Base-by-base conservation (phyloP, 1,140 invertebrate species). In the Gryon sp. region DNA sequence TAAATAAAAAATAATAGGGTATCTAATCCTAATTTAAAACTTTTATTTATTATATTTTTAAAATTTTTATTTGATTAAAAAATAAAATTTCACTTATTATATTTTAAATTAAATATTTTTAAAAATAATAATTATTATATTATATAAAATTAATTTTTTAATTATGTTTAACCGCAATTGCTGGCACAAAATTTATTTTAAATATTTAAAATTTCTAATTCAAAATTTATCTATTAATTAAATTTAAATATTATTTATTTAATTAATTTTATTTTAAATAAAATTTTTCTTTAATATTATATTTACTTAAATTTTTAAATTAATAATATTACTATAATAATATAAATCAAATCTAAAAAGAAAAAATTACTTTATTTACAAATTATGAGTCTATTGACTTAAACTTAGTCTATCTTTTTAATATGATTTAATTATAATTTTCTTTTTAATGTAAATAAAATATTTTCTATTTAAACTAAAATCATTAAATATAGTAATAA, bases 11-110 rank as follows among this genome's bases (percentile, higher is more conserved):
- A 90, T 91, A 91, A 90, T 90, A 89, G 90, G 89, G 91, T 92
- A 92, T 92, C 90, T 92, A 92, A 92, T 92, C 90, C 91, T 90
- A 90, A 87, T 91, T 87, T 90, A 59, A 79, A 81, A 87, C 85
- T 79, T 79, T 84, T 80, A 38, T n/a, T n/a, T n/a, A n/a, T n/a
- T 82, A 63, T 75, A 84, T 78, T 70, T 57, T 55, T 75, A 70
- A 68, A 63, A 76, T 60, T 72, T 70, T 62, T 59, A 70, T 36
- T 50, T 63, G 20, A 59, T 9, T 55, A 50, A 69, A 62, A 63
- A 66, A 65, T 48, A 83, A 82, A 79, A 80, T 84, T 84, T 84
- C 81, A 83, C 81, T 69, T 78, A 73, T 63, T 76, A 82, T 83
- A 60, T 68, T 72, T 73, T 80, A 74, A 69, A 16, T 26, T 41